These are phyloP conservation scores for Potamilus streckersoni DNA, from an alignment of 1,140 invertebrate species.

Conservation along the genomic window DNA sequence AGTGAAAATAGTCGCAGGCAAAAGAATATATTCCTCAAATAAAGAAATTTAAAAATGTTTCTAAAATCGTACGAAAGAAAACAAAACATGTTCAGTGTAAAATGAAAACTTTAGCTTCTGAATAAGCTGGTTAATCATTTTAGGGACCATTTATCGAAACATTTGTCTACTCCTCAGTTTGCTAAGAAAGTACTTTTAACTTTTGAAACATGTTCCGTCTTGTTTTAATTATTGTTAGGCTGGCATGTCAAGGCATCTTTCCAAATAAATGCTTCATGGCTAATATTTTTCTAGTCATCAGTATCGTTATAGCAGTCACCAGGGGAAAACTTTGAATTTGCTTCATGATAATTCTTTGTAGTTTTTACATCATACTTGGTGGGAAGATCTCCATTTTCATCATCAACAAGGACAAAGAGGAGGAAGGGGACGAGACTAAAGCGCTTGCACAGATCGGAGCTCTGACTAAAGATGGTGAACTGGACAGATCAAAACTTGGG, in stretches of 20 bases:
- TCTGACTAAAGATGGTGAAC: constrained; percentile 36
- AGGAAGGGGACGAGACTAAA: constrained; percentile 33
- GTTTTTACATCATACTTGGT: constrained; percentile 62
- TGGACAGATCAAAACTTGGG: constrained; percentile 55
- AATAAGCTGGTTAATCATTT: no score
- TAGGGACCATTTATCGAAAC: no score
- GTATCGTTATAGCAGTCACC: no score
- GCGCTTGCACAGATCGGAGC: constrained; percentile 40
- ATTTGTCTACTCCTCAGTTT: no score
- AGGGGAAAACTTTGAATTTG: neutral
- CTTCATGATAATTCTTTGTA: constrained; percentile 16
- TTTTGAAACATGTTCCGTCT: no score
- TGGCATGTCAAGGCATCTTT: neutral
- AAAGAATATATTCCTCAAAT: no score
- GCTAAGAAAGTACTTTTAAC: no score
- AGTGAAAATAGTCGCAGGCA: no score
- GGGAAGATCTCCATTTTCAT: constrained; percentile 64
- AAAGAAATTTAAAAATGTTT: no score
- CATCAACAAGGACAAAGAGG: constrained; percentile 54
- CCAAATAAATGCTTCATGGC: neutral
- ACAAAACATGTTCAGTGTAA: no score
- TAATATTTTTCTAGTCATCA: neutral
- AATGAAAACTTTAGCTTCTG: no score
- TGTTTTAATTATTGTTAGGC: neutral
- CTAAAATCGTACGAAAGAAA: no score